Conservation (phyloP, 2,888 invertebrate species). For the Drosophila neotestacea region DNA sequence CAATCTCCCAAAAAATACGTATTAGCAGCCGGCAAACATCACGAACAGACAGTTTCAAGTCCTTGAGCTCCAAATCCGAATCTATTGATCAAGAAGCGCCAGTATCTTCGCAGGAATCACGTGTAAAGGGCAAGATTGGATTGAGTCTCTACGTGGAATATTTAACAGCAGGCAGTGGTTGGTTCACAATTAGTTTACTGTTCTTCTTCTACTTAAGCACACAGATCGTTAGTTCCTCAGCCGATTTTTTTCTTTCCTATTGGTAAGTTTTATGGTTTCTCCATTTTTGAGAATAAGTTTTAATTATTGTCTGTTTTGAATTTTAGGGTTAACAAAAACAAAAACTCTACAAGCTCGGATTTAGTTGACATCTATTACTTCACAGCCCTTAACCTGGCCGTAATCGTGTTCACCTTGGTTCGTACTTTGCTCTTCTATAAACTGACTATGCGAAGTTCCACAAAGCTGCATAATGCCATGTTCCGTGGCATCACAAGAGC, state of each 20-base stretch:
- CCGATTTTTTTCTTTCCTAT: slow-evolving; percentile 91
- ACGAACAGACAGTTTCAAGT: slow-evolving; percentile 21
- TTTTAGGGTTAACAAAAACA: slow-evolving; percentile 69
- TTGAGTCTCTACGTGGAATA: slow-evolving; percentile 88
- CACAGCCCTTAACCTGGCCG: slow-evolving; percentile 85
- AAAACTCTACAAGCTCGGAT: slow-evolving; percentile 50
- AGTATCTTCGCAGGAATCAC: slow-evolving; percentile 86
- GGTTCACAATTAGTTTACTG: slow-evolving; percentile 87
- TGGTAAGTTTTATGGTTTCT: too few relatives aligned
- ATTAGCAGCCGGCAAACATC: slow-evolving; percentile 36
- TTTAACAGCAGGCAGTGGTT: slow-evolving; percentile 89
- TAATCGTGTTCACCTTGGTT: slow-evolving; percentile 82
- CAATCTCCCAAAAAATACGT: slow-evolving; percentile 15
- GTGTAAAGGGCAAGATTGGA: slow-evolving; percentile 88
- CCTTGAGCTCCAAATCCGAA: slow-evolving; percentile 85
- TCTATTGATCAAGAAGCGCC: slow-evolving; percentile 82
- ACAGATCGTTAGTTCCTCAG: slow-evolving; percentile 90
- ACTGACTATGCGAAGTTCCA: slow-evolving; percentile 90
- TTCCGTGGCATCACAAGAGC: slow-evolving; percentile 91
- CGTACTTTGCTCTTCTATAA: slow-evolving; percentile 86
- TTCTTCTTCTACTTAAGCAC: slow-evolving; percentile 88
- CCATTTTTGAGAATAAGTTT: too few relatives aligned
- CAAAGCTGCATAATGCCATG: slow-evolving; percentile 92
- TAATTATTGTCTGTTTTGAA: too few relatives aligned
- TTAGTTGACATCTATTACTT: slow-evolving; percentile 85